Conservation (phyloP, 2,888 invertebrate species). For the Caradrina kadenii region DNA sequence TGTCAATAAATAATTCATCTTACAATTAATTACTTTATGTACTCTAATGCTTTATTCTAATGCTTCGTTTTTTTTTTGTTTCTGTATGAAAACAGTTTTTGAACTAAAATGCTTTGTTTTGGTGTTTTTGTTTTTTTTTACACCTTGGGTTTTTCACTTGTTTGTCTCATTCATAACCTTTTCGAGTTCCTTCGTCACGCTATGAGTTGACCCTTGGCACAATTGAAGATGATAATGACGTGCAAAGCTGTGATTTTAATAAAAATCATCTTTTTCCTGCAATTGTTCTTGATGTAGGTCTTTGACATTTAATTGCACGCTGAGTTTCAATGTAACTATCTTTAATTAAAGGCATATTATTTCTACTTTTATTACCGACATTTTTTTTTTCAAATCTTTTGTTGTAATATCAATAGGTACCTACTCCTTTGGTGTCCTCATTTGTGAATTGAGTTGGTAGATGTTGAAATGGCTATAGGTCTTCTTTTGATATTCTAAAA, state of each 20-base stretch:
- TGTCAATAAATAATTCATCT: not conserved
- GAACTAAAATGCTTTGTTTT: not conserved
- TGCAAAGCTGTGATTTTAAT: conserved; percentile 4
- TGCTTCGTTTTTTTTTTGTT: not conserved
- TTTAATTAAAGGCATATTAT: conserved; percentile 10
- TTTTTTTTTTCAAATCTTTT: not conserved
- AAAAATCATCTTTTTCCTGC: conserved; percentile 9
- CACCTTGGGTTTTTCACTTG: not conserved
- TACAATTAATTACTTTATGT: not conserved
- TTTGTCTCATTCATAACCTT: conserved; percentile 8
- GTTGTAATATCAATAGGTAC: not conserved
- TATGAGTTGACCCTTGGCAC: conserved; percentile 3
- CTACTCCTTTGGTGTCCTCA: not conserved
- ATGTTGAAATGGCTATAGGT: not conserved
- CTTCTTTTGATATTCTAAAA: not conserved
- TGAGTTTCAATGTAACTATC: conserved; percentile 1
- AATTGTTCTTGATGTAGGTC: conserved; percentile 20
- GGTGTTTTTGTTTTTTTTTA: not conserved
- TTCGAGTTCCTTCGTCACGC: conserved; percentile 6
- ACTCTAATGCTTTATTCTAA: not conserved
- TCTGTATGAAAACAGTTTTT: not conserved
- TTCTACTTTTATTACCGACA: not conserved
- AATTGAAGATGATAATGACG: conserved; percentile 31
- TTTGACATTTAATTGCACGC: conserved; percentile 21
- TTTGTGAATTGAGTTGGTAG: not conserved